Evolutionary conservation across 2,113 vertebrate species (phyloP), one percentile per base, ranked within the genome.

Genomic region (Catharus bicknelli): DNA sequence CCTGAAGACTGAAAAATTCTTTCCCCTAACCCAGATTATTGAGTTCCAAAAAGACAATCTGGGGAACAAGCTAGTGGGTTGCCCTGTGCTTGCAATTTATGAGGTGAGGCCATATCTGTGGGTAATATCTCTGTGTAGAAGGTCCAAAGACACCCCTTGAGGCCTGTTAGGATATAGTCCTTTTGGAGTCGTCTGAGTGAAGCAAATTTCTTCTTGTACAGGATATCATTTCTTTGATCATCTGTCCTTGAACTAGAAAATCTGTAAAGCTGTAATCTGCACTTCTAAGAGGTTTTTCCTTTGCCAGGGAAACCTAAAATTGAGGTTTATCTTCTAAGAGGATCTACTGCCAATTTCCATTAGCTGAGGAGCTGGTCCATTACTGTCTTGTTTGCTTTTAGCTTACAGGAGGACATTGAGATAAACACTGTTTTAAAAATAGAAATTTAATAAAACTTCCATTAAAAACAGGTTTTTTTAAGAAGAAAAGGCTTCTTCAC

Each of bases 1-100:
- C 19, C 54, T 58, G 38, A 78, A 82, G 57, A 50, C 14, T 47
- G 48, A 79, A 78, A 89, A 91, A 36, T 36, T n/a, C 17, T 95
- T 90, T 81, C 34, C 26, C 20, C 21, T 64, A n/a, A 53, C 11
- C 11, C 19, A 73, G 19, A 40, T 25, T 68, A 7, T 40, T 84
- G 57, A 40, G 14, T 82, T 93, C 40, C 42, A 55, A 66, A 66
- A 70, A 32, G 70, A 55, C 34, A 70, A 34, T 27, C 16, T 43
- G 47, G 19, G 22, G 25, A 74, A 10, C 43, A 50, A 17, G 27
- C 34, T 58, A 38, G 20, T 19, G 42, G 16, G 23, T 55, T 70
- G 42, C 13, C 13, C 26, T 66, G n/a, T 0, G 0, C 64, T 64
- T 77, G 59, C 32, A 69, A 13, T 48, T 94, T 17, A 3, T 47